phyloP scores from a whole-genome alignment of 1,140 invertebrate species.

The Cydia splendana region DNA sequence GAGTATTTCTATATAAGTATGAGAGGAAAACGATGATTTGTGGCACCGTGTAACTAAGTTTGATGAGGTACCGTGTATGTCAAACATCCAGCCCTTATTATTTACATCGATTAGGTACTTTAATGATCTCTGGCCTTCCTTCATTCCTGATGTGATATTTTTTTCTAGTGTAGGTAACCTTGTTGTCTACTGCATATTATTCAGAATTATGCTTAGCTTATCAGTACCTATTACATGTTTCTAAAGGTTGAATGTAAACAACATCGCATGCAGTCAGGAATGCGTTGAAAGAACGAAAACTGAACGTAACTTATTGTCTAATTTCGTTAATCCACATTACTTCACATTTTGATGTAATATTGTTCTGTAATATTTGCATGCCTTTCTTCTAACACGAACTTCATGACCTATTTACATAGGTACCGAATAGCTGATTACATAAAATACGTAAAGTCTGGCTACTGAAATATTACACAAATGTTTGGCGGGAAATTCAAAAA shows the following conservation, averaged over 20 bases:
- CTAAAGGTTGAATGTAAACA: background rate
- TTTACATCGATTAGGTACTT: no score
- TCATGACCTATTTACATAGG: background rate
- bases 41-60: no score
- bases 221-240: no score
- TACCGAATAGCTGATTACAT: background rate
- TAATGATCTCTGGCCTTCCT: no score
- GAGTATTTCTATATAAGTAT: background rate
- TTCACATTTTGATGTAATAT: background rate
- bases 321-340: background rate
- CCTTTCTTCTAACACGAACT: background rate
- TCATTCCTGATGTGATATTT: no score
- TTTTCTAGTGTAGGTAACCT: no score
- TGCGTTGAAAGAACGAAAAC: background rate
- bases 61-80: no score
- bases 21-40: background rate
- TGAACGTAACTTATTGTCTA: background rate
- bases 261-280: background rate
- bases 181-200: background rate
- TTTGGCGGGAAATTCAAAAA: no score
- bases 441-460: no score
- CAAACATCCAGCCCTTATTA: no score
- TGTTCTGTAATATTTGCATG: constrained; percentile 22
- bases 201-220: background rate
- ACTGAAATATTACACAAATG: no score